Conservation (phyloP, 2,113 vertebrate species). For the Clarias magur region DNA sequence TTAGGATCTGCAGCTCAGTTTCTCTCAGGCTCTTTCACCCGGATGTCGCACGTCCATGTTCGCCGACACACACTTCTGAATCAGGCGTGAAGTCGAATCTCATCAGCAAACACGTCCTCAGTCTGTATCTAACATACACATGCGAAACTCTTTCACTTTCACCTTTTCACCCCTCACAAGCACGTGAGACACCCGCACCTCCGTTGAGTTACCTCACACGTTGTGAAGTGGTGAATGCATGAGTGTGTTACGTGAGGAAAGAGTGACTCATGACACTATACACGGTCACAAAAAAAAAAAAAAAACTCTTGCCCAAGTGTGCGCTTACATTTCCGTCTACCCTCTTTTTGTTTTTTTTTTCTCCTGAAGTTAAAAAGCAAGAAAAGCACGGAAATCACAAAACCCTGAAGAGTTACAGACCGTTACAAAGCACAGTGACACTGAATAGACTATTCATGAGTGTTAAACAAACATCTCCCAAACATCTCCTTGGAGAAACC, state of each 20-base stretch:
- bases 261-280: not conserved
- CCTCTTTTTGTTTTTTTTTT: not conserved
- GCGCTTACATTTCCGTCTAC: not conserved
- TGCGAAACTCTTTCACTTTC: not conserved
- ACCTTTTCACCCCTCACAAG: not conserved
- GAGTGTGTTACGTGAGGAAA: not conserved
- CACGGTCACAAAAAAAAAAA: not conserved
- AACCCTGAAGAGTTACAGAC: no score
- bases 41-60: not conserved
- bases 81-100: not conserved
- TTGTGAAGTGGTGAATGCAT: no score
- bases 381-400: not conserved
- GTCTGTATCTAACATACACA: not conserved
- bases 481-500: not conserved
- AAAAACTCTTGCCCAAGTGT: not conserved
- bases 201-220: not conserved
- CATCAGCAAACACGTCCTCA: not conserved
- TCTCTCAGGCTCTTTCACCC: not conserved
- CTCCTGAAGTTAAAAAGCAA: not conserved
- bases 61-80: not conserved
- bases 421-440: not conserved
- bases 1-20: not conserved
- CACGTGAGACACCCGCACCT: not conserved
- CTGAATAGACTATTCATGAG: not conserved
- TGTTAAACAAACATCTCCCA: not conserved